A percentile compares a stretch with the other conserved stretches of the same genome.
phyloP scores from a whole-genome alignment of 2,113 vertebrate species.

The Pedionomus torquatus region DNA sequence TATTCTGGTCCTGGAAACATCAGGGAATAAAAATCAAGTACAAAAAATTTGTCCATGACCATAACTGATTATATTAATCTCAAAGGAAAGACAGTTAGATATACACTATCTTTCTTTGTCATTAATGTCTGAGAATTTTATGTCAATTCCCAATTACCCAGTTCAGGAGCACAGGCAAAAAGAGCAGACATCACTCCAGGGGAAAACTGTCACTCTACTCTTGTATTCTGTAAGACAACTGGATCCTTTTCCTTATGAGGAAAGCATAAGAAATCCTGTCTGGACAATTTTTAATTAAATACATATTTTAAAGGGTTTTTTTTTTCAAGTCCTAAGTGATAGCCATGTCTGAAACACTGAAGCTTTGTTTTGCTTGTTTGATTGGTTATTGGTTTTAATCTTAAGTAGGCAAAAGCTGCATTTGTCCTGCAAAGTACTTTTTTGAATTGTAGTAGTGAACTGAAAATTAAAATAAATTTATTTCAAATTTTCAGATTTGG shows the following conservation, averaged over 20 bases:
- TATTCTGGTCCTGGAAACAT: background rate
- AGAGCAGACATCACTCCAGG: slow-evolving; percentile 52
- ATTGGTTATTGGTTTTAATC: background rate
- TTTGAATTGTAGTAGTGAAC: background rate
- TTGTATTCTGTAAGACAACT: background rate
- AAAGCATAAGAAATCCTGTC: background rate
- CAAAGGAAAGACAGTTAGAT: background rate
- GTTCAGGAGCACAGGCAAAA: background rate
- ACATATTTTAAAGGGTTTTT: accelerated
- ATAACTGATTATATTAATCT: background rate
- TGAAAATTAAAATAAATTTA: background rate
- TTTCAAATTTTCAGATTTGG: background rate
- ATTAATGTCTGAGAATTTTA: background rate
- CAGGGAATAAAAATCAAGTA: background rate
- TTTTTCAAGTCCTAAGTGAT: background rate
- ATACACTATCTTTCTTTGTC: background rate
- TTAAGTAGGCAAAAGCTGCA: background rate
- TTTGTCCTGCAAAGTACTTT: background rate
- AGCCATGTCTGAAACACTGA: background rate
- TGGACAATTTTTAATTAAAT: slow-evolving; percentile 20
- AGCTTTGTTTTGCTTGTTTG: background rate
- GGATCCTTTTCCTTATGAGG: background rate
- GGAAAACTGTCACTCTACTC: slow-evolving; percentile 38
- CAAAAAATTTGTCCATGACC: background rate
- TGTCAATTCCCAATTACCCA: slow-evolving; percentile 15